These are phyloP conservation scores for Pseudanteris insignis DNA, from an alignment of 2,888 invertebrate species.

Conservation along the genomic window DNA sequence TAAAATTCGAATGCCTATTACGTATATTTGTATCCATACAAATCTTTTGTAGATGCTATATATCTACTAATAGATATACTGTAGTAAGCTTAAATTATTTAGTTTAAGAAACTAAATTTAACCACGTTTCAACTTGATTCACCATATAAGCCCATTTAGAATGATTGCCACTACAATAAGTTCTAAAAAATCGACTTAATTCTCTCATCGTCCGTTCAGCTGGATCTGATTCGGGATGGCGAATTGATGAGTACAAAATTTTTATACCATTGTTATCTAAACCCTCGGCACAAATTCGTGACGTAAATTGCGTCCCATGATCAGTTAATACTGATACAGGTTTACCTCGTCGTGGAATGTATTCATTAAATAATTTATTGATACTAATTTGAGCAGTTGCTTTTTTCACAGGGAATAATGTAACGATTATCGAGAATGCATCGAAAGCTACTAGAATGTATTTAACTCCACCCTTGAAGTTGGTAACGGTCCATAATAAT, in stretches of 20 bases:
- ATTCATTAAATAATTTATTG: not conserved
- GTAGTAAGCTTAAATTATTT: too few relatives aligned
- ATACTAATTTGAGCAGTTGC: slow-evolving; percentile 1
- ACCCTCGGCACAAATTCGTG: not conserved
- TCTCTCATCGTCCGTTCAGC: slow-evolving; percentile 3
- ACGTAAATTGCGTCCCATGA: slow-evolving; percentile 2
- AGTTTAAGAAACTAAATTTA: too few relatives aligned
- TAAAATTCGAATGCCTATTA: too few relatives aligned
- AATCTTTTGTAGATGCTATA: too few relatives aligned
- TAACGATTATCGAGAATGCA: too few relatives aligned
- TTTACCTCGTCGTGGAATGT: not conserved
- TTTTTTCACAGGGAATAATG: not conserved
- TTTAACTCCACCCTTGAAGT: too few relatives aligned
- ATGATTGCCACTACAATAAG: slow-evolving; percentile 1
- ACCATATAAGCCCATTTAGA: too few relatives aligned
- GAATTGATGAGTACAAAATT: slow-evolving; percentile 2
- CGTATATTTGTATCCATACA: too few relatives aligned
- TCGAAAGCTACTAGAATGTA: too few relatives aligned
- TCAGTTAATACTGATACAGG: not conserved
- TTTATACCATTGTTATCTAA: not conserved
- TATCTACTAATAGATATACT: too few relatives aligned
- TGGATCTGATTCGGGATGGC: slow-evolving; percentile 7
- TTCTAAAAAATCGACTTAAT: slow-evolving; percentile 7
- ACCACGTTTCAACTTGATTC: too few relatives aligned
- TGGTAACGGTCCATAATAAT: not conserved